Base-by-base conservation (phyloP, 2,888 invertebrate species). In the Laspeyria flexula region DNA sequence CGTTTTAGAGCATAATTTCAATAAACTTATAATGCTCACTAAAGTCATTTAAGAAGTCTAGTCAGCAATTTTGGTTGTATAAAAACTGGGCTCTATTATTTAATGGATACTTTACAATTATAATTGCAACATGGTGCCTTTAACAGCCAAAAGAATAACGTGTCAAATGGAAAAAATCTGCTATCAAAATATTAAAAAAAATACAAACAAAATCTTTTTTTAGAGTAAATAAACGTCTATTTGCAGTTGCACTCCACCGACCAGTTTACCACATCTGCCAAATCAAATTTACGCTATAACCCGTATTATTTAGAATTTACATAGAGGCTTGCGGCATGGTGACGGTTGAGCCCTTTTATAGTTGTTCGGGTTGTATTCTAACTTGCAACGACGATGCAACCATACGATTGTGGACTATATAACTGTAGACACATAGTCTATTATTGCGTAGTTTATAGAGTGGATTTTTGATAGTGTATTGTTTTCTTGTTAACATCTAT, bases 321-420 rank as follows among this genome's bases (percentile, higher is more conserved):
- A 60, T 85, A 86, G 83, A 60, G 71, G 90, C 89, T 91, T 90
- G 86, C 78, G 85, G 90, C 90, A 90, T 90, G 91, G 87, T 90
- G 87, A 75, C 83, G 86, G 86, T 79, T 73, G 63, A 58, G 56
- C 63, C 75, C 69, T 71, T 55, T 60, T 60, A n/a, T 66, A 66
- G 53, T 66, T 57, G 39, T 55, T 33, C 61, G 55, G 61, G 53
- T 55, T 60, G 41, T 61, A 38, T 46, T 40, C 54, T 62, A 65
- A 71, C 61, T 55, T 63, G 60, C 63, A 64, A 59, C 65, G 64
- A 41, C 43, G 75, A 60, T 80, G 82, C 75, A 79, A 78, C 77
- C 68, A 75, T 69, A 76, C 79, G 79, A 77, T 79, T 78, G 77
- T 72, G 75, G 74, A 60, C 47, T 60, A 58, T 65, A 55, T 46